Evolutionary conservation across 2,797 vertebrate species (phyloP), one percentile per base, ranked within the genome.

Genomic region (Mus spretus): DNA sequence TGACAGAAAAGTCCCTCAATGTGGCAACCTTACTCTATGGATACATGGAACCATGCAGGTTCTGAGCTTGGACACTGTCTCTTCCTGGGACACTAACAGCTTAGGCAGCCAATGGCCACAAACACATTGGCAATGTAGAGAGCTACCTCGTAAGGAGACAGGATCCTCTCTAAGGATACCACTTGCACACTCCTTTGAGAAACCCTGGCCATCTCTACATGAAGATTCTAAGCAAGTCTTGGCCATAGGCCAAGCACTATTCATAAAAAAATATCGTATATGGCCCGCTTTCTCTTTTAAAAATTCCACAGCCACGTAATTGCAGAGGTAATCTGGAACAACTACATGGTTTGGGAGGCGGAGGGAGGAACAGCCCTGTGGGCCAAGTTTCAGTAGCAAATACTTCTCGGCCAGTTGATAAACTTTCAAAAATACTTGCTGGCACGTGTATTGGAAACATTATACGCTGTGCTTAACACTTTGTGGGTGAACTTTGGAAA

Each of bases 321-420:
- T 44, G 89, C 28, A 7, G 80, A 91, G 57, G 82, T 81, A 72
- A 85, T 91, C 75, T 94, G 92, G 93, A 96, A 86, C 82, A 93
- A 84, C 92, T 17, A 72, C 34, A 31, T 37, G 57, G 40, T 55
- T 40, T 67, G 17, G 22, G 82, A n/a, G 13, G 26, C 19, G 8
- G 28, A 65, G 53, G 4, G 12, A n/a, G n/a, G 50, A 50, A 80
- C 31, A 92, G 15, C 7, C 12, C 6, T 2, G 0, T 11, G 72
- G 80, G 96, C 85, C 90, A 85, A 89, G 67, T 95, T 90, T 96
- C 88, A 92, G 95, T 20, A 87, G 92, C 80, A 96, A 97, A 92
- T 81, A 93, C 86, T 98, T 96, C 92, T 96, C 44, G 82, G 89
- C 26, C 92, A 59, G 90, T 97, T 93, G 95, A 85, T 96, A 97